Evolutionary conservation across 1,140 invertebrate genomes (phyloP).

Genomic region (Mamestra configurata): DNA sequence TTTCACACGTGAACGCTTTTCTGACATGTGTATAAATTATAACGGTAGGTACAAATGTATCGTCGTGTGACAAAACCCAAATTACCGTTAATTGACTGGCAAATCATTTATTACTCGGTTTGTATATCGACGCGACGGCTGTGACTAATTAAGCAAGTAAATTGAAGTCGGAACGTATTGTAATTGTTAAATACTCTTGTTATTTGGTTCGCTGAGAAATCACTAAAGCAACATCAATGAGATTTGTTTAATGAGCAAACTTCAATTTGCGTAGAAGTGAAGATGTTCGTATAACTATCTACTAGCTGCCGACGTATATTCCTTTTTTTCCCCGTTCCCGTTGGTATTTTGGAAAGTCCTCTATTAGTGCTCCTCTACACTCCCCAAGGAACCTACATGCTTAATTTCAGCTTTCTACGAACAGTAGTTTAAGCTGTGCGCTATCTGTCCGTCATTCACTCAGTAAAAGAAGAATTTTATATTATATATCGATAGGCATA

Average conservation of each 20-base stretch:
- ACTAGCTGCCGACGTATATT: too few relatives aligned
- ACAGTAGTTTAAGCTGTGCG: too few relatives aligned
- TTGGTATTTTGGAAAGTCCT: too few relatives aligned
- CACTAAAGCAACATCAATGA: not conserved
- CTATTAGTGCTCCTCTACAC: too few relatives aligned
- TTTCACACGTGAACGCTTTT: not conserved
- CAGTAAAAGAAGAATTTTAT: too few relatives aligned
- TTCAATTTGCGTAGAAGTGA: too few relatives aligned
- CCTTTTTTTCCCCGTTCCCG: too few relatives aligned
- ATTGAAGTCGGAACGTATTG: conserved; percentile 37
- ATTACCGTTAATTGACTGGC: conserved; percentile 46
- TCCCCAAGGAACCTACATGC: too few relatives aligned
- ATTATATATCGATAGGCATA: too few relatives aligned
- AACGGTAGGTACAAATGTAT: not conserved
- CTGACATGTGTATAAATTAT: conserved; percentile 4
- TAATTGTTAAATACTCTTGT: conserved; percentile 47
- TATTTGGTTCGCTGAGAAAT: conserved; percentile 39
- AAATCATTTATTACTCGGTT: conserved; percentile 46
- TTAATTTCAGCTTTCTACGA: too few relatives aligned
- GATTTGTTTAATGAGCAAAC: not conserved
- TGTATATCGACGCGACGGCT: conserved; percentile 29
- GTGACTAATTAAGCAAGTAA: conserved; percentile 57
- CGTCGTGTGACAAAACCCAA: conserved; percentile 39
- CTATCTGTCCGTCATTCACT: too few relatives aligned
- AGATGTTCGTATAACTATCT: too few relatives aligned